Evolutionary conservation across 35 echinoderm and acorn worm species (phyloP).

Genomic region (Ophioderma brevispina): DNA sequence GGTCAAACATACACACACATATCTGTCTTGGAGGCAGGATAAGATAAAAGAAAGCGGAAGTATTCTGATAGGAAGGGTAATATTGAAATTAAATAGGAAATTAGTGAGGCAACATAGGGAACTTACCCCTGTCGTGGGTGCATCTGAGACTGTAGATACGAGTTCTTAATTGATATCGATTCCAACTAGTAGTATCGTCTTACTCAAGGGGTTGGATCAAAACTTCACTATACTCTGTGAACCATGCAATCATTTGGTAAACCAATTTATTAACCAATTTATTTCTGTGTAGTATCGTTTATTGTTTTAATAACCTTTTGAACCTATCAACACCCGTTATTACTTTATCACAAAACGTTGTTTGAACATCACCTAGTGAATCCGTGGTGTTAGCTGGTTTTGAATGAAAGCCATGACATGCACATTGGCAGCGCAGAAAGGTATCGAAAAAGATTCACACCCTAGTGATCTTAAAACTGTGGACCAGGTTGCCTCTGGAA

Average conservation of each 20-base stretch:
- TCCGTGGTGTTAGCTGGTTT: too few species aligned
- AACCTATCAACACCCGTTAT: too few species aligned
- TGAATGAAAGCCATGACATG: too few species aligned
- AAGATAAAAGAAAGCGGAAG: neutral
- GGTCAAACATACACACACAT: neutral
- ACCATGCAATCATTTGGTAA: neutral
- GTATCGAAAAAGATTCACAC: too few species aligned
- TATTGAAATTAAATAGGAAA: conserved; percentile 12
- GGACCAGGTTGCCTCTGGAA: too few species aligned
- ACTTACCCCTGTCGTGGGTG: neutral
- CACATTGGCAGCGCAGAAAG: too few species aligned
- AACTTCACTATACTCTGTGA: neutral
- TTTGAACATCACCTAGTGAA: too few species aligned
- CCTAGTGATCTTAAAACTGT: too few species aligned
- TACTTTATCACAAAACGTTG: too few species aligned
- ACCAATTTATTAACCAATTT: too few species aligned
- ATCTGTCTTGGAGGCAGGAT: neutral
- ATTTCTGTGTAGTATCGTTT: too few species aligned
- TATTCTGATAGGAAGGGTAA: conserved; percentile 13
- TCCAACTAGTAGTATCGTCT: neutral
- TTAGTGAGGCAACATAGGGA: neutral
- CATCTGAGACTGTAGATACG: neutral
- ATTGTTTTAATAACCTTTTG: too few species aligned
- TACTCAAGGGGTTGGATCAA: neutral
- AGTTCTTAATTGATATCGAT: neutral